Conservation (phyloP, 2,113 vertebrate genomes). For the Acrocephalus arundinaceus region DNA sequence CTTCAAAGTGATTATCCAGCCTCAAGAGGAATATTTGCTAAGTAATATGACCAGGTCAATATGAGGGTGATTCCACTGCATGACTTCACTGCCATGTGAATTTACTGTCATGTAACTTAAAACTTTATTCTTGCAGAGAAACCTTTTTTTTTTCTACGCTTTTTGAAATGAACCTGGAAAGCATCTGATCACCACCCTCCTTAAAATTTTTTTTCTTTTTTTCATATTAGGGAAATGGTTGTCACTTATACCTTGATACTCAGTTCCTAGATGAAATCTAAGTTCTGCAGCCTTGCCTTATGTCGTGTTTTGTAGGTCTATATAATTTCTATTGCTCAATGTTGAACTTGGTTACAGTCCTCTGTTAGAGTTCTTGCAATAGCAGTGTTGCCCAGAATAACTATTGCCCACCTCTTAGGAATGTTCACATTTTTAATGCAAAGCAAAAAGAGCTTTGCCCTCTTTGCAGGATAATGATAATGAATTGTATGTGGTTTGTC, state of each 20-base stretch:
- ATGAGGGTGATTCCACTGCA: not conserved
- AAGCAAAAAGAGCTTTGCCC: not conserved
- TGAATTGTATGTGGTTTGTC: not conserved
- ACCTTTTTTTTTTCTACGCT: not conserved
- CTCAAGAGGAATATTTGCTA: slow-evolving; percentile 25
- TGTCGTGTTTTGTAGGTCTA: not conserved
- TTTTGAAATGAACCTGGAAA: not conserved
- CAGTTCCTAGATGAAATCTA: not conserved
- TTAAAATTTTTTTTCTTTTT: not conserved
- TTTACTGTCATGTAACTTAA: not conserved
- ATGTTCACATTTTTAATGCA: not conserved
- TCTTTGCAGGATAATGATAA: not conserved
- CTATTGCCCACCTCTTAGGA: not conserved
- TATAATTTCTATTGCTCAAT: not conserved
- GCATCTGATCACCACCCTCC: not conserved
- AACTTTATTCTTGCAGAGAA: not conserved
- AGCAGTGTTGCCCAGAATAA: not conserved
- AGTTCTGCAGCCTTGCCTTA: not conserved
- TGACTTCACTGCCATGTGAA: not conserved
- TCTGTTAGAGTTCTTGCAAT: not conserved
- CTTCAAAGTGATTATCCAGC: slow-evolving; percentile 9
- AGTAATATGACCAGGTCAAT: slow-evolving; percentile 8
- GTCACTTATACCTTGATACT: not conserved
- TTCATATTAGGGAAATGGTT: not conserved
- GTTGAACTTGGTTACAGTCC: not conserved